A percentile compares a stretch with the other conserved stretches of the same genome.
Conservation (phyloP, 2,888 invertebrate species). For the Sminthurides aquaticus region DNA sequence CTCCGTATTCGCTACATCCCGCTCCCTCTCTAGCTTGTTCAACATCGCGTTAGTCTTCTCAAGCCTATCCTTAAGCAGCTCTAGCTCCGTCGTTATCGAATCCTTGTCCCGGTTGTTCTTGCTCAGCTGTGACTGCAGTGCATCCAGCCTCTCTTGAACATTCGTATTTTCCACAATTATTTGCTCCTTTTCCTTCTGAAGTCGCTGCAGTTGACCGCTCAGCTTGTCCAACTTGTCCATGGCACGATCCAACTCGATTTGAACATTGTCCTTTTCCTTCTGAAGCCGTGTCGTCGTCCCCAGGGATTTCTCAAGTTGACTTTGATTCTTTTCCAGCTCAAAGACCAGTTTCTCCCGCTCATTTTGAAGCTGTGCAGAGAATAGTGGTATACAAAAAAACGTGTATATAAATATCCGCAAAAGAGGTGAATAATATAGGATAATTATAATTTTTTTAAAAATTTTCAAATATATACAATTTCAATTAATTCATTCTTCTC, state of each 20-base stretch:
- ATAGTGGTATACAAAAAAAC: too few species aligned
- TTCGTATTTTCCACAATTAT: conserved; percentile 74
- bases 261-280: conserved; percentile 79
- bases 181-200: conserved; percentile 83
- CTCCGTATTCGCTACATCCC: conserved; percentile 80
- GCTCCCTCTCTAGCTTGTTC: conserved; percentile 78
- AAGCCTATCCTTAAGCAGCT: conserved; percentile 78
- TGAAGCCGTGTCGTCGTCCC: conserved; percentile 79
- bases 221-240: conserved; percentile 37
- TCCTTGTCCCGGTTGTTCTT: conserved; percentile 71
- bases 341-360: conserved; percentile 85
- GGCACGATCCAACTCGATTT: conserved; percentile 68
- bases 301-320: conserved; percentile 81
- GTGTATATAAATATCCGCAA: too few species aligned
- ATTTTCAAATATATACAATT: too few species aligned
- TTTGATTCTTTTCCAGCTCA: conserved; percentile 82
- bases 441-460: too few species aligned
- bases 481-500: too few species aligned
- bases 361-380: conserved; percentile 54
- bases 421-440: too few species aligned
- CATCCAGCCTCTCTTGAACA: conserved; percentile 73
- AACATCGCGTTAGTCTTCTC: conserved; percentile 76
- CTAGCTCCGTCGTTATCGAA: conserved; percentile 49
- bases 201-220: conserved; percentile 64
- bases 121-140: conserved; percentile 73